Percentiles rank a stretch among this genome's conserved stretches.
These are phyloP conservation scores for Netelia melanura DNA, from an alignment of 2,888 invertebrate genomes.

Conservation along the genomic window DNA sequence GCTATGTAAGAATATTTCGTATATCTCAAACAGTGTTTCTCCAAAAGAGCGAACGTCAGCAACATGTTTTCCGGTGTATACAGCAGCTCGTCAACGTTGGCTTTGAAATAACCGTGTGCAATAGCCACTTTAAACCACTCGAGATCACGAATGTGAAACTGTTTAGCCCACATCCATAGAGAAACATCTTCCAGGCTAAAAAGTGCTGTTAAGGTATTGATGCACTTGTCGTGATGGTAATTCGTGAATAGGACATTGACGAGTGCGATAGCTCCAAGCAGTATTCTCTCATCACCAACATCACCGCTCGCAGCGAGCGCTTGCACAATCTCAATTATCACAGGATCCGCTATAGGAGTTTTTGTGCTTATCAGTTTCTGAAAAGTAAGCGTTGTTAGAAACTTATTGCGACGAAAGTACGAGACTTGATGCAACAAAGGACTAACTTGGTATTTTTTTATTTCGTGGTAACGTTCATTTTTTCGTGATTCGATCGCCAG, in stretches of 20 bases:
- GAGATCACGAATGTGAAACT: conserved; percentile 68
- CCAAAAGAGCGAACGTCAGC: conserved; percentile 81
- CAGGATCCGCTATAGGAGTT: conserved; percentile 24
- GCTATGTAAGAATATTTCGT: conserved; percentile 86
- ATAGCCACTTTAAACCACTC: conserved; percentile 77
- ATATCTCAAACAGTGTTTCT: conserved; percentile 85
- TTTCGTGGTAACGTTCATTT: conserved; percentile 62
- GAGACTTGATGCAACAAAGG: background rate
- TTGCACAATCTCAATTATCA: conserved; percentile 68
- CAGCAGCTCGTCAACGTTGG: conserved; percentile 65
- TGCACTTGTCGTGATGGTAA: conserved; percentile 52
- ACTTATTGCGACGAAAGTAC: background rate
- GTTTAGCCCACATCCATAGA: conserved; percentile 69
- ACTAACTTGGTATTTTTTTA: conserved; percentile 53
- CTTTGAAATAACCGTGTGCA: conserved; percentile 77
- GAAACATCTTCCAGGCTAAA: conserved; percentile 65
- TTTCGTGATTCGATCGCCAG: conserved; percentile 67
- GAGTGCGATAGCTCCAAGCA: conserved; percentile 78
- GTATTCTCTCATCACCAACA: conserved; percentile 73
- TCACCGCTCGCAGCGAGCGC: conserved; percentile 71
- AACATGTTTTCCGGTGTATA: conserved; percentile 76
- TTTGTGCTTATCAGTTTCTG: conserved; percentile 74
- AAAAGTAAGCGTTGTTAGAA: conserved; percentile 15
- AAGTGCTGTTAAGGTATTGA: conserved; percentile 65
- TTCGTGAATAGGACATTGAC: conserved; percentile 70